Percentiles rank a stretch among this genome's conserved stretches.
phyloP scores from a whole-genome alignment of 1,140 invertebrate genomes.

The Sinonovacula constricta region DNA sequence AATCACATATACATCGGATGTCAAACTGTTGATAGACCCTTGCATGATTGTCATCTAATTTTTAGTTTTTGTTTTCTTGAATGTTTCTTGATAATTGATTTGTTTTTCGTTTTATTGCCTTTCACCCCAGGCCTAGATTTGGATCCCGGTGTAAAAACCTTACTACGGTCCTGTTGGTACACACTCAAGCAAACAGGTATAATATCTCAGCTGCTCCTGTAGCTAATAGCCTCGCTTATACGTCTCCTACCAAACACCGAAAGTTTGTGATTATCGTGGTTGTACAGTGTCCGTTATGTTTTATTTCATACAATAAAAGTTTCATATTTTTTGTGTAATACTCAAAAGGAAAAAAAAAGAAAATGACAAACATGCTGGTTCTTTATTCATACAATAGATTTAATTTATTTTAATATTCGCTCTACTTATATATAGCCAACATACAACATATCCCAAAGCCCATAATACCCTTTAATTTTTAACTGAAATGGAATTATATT shows the following conservation, averaged over 20 bases:
- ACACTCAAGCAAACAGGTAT: slow-evolving; percentile 50
- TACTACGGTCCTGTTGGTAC: slow-evolving; percentile 43
- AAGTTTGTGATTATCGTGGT: background rate
- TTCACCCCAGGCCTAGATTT: slow-evolving; percentile 47
- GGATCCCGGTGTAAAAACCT: slow-evolving; percentile 36
- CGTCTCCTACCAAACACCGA: background rate
- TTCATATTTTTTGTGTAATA: background rate
- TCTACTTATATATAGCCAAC: background rate
- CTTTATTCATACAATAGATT: background rate
- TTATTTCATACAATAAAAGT: background rate
- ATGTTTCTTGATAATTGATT: slow-evolving; percentile 38
- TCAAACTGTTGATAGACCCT: slow-evolving; percentile 14
- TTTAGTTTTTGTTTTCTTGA: slow-evolving; percentile 12
- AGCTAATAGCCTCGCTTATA: background rate
- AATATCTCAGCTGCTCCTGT: background rate
- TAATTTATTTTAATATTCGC: background rate
- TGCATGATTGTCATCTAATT: slow-evolving; percentile 30
- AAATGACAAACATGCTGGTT: background rate
- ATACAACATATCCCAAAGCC: slow-evolving; percentile 26
- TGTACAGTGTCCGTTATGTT: background rate
- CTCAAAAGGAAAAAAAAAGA: background rate
- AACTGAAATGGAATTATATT: too few relatives aligned
- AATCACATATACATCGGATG: slow-evolving; percentile 6
- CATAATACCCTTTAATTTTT: background rate
- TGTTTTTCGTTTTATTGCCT: slow-evolving; percentile 42